Conservation (phyloP, 2,888 invertebrate genomes). For the Tetragonisca angustula region DNA sequence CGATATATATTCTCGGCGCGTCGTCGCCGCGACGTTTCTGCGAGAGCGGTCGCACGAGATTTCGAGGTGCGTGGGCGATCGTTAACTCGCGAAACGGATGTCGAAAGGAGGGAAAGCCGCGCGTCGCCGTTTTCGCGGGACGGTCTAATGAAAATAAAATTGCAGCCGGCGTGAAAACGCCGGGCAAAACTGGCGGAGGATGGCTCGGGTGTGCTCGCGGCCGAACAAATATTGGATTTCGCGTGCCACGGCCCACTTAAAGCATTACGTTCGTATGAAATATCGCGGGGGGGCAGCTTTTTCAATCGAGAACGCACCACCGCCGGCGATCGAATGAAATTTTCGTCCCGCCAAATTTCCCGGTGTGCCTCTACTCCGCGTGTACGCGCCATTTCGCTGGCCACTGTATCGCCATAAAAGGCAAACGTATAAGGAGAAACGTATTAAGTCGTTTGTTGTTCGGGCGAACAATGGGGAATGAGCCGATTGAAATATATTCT, state of each 20-base stretch:
- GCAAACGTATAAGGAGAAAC: no score
- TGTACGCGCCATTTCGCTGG: background rate
- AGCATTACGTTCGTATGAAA: conserved; percentile 49
- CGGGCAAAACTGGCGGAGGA: conserved; percentile 34
- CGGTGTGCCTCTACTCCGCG: background rate
- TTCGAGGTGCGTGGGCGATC: conserved; percentile 35
- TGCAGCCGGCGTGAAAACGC: conserved; percentile 47
- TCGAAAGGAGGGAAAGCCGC: no score
- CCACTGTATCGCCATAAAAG: no score
- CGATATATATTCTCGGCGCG: conserved; percentile 29
- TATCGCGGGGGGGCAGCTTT: conserved; percentile 24
- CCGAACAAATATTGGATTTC: conserved; percentile 52
- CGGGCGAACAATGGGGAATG: background rate
- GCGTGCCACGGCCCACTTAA: conserved; percentile 43
- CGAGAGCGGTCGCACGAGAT: conserved; percentile 22
- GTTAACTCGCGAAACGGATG: conserved; percentile 30
- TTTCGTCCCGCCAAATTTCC: background rate
- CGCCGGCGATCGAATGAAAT: conserved; percentile 12
- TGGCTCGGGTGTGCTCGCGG: conserved; percentile 13
- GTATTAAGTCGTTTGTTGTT: background rate
- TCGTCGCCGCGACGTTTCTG: conserved; percentile 62
- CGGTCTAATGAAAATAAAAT: conserved; percentile 53
- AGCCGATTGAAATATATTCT: background rate
- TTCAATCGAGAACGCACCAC: conserved; percentile 19
- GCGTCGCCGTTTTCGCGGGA: background rate